These are phyloP conservation scores for Lutra lutra DNA, from an alignment of 2,797 vertebrate genomes.

Conservation along the genomic window DNA sequence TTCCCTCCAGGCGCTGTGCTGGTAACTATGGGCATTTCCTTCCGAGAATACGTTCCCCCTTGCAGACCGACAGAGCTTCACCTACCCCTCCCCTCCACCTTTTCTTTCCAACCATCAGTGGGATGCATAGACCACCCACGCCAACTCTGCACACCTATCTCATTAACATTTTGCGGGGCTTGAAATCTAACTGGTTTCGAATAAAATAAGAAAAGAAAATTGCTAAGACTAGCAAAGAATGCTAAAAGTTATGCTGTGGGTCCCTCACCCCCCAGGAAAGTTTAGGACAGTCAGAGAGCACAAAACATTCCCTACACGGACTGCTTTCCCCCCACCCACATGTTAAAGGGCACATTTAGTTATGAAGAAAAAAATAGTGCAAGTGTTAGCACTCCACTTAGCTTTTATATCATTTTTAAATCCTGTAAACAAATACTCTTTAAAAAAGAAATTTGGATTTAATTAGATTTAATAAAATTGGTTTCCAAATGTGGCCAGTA, in stretches of 20 bases:
- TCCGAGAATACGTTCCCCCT: too few relatives aligned
- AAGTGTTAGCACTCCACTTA: background rate
- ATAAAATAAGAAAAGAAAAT: background rate
- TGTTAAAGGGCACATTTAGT: background rate
- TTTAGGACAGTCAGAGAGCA: background rate
- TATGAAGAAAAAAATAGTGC: rapidly evolving
- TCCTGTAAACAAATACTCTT: background rate
- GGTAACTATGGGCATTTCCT: rapidly evolving
- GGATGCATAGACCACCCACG: background rate
- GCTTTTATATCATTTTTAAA: background rate
- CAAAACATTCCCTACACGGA: rapidly evolving
- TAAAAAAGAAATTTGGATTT: background rate
- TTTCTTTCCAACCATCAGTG: background rate
- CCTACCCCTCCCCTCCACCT: rapidly evolving
- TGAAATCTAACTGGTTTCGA: background rate
- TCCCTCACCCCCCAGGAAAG: background rate
- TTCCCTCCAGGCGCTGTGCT: rapidly evolving
- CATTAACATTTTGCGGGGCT: background rate
- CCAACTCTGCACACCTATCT: background rate
- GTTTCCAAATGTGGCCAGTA: background rate
- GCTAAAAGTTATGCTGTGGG: rapidly evolving
- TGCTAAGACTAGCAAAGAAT: background rate
- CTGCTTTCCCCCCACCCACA: background rate
- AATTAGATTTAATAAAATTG: background rate
- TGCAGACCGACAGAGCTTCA: rapidly evolving